A percentile compares a stretch with the other conserved stretches of the same genome.
Evolutionary conservation across 2,113 vertebrate genomes (phyloP).

Genomic region (Globicephala melas): DNA sequence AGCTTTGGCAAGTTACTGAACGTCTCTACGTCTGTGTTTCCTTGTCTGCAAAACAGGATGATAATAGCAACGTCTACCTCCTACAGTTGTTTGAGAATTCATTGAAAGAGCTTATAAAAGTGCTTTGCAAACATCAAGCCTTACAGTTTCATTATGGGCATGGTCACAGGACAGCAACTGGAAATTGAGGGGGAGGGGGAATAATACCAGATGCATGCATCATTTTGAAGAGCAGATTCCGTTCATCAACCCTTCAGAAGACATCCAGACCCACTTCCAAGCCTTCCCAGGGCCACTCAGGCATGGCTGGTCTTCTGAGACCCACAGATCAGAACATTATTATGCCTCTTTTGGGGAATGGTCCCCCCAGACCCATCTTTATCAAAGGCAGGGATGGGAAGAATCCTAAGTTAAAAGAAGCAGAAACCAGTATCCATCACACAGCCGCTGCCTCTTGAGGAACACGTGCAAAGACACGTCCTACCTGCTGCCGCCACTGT

Average conservation of each 20-base stretch:
- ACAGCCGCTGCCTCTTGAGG: neutral
- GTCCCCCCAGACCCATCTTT: neutral
- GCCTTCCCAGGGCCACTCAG: neutral
- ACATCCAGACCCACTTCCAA: neutral
- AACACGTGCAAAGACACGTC: fast-evolving
- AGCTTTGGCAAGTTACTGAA: neutral
- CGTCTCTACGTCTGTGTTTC: neutral
- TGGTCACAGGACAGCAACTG: neutral
- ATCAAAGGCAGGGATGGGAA: neutral
- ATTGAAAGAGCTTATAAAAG: neutral
- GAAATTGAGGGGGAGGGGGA: no score
- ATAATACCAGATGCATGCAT: neutral
- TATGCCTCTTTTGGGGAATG: fast-evolving
- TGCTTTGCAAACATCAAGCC: neutral
- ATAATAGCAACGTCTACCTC: fast-evolving
- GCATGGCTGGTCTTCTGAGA: fast-evolving
- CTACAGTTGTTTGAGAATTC: neutral
- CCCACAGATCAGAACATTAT: fast-evolving
- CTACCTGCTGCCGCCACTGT: fast-evolving
- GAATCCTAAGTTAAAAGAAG: neutral
- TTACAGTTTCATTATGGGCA: neutral
- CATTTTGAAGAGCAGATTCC: neutral
- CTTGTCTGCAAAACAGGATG: fast-evolving
- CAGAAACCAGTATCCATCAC: fast-evolving
- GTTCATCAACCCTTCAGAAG: neutral